These are phyloP conservation scores for Gambusia yucatana DNA, from an alignment of 2,797 vertebrate genomes.

Conservation along the genomic window DNA sequence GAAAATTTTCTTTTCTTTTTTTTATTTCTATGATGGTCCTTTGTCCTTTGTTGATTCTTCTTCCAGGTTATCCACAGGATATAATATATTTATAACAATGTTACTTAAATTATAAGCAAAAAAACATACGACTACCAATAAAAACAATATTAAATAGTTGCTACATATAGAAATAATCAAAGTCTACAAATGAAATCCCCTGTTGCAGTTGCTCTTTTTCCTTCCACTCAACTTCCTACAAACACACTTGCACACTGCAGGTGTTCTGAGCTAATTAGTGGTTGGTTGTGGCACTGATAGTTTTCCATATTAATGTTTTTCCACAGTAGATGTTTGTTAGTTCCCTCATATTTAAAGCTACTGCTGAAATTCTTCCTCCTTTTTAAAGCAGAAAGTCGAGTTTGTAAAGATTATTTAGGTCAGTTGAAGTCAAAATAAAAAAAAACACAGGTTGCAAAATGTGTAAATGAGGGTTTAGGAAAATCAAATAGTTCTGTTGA, in stretches of 20 bases:
- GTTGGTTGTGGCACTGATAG: background rate
- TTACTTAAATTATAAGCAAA: too few relatives aligned
- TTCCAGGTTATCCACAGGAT: too few relatives aligned
- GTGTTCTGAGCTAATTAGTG: background rate
- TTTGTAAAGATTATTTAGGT: slow-evolving; percentile 30
- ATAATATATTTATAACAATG: too few relatives aligned
- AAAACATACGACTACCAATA: too few relatives aligned
- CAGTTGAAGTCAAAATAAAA: slow-evolving; percentile 14
- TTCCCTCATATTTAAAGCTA: slow-evolving; percentile 21
- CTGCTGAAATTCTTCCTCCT: slow-evolving; percentile 23
- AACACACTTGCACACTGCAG: background rate
- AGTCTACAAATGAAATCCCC: too few relatives aligned
- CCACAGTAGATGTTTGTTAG: slow-evolving; percentile 12
- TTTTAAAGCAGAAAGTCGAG: slow-evolving; percentile 26
- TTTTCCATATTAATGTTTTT: background rate
- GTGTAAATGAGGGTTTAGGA: slow-evolving; percentile 20
- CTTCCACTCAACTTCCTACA: background rate
- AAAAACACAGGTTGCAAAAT: background rate
- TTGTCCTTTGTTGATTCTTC: too few relatives aligned
- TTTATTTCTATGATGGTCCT: too few relatives aligned
- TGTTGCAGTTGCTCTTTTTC: too few relatives aligned
- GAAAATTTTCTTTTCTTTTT: too few relatives aligned
- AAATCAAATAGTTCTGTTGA: slow-evolving; percentile 22
- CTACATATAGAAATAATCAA: too few relatives aligned
- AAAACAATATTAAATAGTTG: too few relatives aligned